Percentiles rank a stretch among this genome's conserved stretches.
Evolutionary conservation across 2,113 vertebrate species (phyloP).

Genomic region (Dissostichus mawsoni): DNA sequence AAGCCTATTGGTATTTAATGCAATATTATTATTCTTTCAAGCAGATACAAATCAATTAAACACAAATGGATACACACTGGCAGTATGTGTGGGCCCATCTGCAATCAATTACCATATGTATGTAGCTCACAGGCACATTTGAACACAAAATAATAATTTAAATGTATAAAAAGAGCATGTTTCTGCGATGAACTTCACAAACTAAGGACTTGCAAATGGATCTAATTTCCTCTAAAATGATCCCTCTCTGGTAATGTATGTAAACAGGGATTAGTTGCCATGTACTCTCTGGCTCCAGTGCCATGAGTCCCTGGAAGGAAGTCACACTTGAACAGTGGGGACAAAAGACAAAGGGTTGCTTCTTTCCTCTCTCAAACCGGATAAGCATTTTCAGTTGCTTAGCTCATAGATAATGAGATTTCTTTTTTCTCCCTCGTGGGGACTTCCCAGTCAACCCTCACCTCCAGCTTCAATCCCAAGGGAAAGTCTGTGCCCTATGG

Average conservation of each 20-base stretch:
- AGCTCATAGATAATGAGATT: constrained; percentile 81
- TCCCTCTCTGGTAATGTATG: constrained; percentile 14
- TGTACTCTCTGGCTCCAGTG: constrained; percentile 33
- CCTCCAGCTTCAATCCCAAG: constrained; percentile 64
- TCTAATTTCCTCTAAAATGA: neutral
- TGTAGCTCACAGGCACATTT: neutral
- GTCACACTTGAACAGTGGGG: constrained; percentile 67
- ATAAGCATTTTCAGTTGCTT: constrained; percentile 79
- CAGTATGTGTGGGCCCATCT: constrained; percentile 5
- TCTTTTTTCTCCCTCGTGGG: constrained; percentile 65
- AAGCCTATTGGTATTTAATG: neutral
- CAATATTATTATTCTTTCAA: neutral
- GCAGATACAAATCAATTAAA: neutral
- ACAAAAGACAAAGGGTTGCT: constrained; percentile 81
- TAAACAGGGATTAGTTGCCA: constrained; percentile 66
- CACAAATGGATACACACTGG: neutral
- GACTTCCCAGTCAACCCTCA: constrained; percentile 69
- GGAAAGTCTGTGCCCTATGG: constrained; percentile 48
- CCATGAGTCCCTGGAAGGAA: constrained; percentile 69
- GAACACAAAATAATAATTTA: neutral
- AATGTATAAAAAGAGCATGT: neutral
- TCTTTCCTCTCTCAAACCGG: constrained; percentile 80
- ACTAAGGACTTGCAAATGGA: neutral
- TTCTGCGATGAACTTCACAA: neutral
- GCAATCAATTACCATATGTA: constrained; percentile 2